Conservation (phyloP, 2,113 vertebrate species). For the Ochotona princeps region DNA sequence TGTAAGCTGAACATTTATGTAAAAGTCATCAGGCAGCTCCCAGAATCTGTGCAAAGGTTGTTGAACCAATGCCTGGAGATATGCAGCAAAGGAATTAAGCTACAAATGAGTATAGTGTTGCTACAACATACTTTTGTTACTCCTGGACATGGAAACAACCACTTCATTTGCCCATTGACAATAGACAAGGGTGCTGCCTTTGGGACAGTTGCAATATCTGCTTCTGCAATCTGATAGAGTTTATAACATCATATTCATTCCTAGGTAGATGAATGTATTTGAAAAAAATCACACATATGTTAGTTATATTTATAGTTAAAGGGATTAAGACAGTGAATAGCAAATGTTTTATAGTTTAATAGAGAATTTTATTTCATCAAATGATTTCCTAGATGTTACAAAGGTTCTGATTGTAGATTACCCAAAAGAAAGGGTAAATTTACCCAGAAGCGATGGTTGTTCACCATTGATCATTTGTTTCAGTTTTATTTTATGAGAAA, state of each 20-base stretch:
- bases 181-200: not conserved
- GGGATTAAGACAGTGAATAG: not conserved
- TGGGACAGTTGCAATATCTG: not conserved
- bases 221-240: fast-evolving
- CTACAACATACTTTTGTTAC: fast-evolving
- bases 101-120: not conserved
- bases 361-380: not conserved
- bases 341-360: not conserved
- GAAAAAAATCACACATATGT: not conserved
- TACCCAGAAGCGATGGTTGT: not conserved
- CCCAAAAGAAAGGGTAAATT: not conserved
- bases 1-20: not conserved
- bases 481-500: not conserved
- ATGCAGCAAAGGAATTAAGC: not conserved
- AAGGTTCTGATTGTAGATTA: not conserved
- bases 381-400: not conserved
- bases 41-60: not conserved
- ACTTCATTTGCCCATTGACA: fast-evolving
- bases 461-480: not conserved
- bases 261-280: not conserved
- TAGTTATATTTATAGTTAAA: not conserved
- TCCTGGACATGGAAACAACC: too few relatives aligned
- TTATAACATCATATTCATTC: not conserved
- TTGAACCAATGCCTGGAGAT: not conserved
- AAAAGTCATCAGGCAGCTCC: not conserved